Evolutionary conservation across 2,113 vertebrate genomes (phyloP).

Genomic region (Microcebus jonahi): DNA sequence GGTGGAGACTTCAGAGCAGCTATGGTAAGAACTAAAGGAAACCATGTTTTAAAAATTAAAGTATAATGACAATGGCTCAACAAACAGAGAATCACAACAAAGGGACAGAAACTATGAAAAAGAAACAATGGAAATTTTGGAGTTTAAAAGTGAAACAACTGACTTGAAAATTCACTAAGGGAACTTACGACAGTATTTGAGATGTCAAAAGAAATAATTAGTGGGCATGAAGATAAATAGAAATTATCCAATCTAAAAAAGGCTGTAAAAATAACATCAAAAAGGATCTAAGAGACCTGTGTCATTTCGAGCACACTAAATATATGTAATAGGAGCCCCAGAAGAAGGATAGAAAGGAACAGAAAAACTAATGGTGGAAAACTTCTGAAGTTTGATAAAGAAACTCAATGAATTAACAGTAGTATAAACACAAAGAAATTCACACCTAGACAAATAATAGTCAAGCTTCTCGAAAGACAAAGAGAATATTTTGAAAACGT

Average conservation of each 20-base stretch:
- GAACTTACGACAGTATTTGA: neutral
- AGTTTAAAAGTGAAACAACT: neutral
- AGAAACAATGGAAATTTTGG: neutral
- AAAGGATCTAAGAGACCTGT: neutral
- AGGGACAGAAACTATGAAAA: neutral
- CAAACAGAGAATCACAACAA: neutral
- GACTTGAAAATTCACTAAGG: neutral
- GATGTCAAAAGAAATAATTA: constrained; percentile 1
- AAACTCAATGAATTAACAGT: neutral
- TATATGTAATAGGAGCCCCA: neutral
- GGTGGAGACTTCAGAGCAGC: neutral
- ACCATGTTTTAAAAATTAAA: constrained; percentile 23
- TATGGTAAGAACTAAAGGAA: neutral
- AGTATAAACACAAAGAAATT: neutral
- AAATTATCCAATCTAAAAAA: neutral
- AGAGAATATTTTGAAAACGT: neutral
- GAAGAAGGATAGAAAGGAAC: neutral
- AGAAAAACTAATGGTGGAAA: constrained; percentile 10
- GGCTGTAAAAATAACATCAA: neutral
- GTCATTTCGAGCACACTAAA: neutral
- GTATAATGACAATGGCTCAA: neutral
- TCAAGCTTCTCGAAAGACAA: neutral
- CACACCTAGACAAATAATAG: neutral
- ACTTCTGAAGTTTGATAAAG: neutral
- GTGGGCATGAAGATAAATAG: neutral